Evolutionary conservation across 2,888 invertebrate genomes (phyloP).

Genomic region (Chloroclystis v-ata): DNA sequence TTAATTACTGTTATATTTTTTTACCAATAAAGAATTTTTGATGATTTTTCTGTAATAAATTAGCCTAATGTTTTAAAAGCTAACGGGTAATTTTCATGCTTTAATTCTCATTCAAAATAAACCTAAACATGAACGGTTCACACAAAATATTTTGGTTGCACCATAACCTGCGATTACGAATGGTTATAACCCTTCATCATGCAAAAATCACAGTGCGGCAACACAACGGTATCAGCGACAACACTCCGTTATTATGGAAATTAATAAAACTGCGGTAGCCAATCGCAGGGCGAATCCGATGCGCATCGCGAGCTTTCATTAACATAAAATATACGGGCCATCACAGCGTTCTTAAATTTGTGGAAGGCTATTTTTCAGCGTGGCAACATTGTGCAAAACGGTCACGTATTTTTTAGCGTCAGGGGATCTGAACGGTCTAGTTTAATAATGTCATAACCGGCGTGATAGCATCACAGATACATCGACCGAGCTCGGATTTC

Average conservation of each 20-base stretch:
- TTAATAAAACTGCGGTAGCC: constrained; percentile 48
- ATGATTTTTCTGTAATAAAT: too few species aligned
- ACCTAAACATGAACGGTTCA: too few species aligned
- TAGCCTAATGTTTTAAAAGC: too few species aligned
- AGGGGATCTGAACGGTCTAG: constrained; percentile 53
- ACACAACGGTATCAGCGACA: constrained; percentile 11
- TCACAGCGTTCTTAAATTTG: constrained; percentile 73
- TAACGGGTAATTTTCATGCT: too few species aligned
- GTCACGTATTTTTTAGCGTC: constrained; percentile 74
- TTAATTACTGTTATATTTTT: too few species aligned
- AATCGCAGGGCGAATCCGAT: constrained; percentile 61
- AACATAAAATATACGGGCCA: constrained; percentile 75
- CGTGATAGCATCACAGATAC: constrained; percentile 64
- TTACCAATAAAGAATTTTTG: too few species aligned
- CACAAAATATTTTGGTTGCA: too few species aligned
- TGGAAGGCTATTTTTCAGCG: constrained; percentile 67
- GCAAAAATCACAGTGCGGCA: constrained; percentile 14
- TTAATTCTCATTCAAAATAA: too few species aligned
- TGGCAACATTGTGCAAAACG: constrained; percentile 63
- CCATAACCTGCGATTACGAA: background rate
- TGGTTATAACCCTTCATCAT: constrained; percentile 7
- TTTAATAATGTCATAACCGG: constrained; percentile 74
- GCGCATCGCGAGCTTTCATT: constrained; percentile 73
- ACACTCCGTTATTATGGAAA: constrained; percentile 62
- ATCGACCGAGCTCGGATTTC: constrained; percentile 52